Base-by-base conservation (phyloP, 2,888 invertebrate species). In the Acronicta leporina region DNA sequence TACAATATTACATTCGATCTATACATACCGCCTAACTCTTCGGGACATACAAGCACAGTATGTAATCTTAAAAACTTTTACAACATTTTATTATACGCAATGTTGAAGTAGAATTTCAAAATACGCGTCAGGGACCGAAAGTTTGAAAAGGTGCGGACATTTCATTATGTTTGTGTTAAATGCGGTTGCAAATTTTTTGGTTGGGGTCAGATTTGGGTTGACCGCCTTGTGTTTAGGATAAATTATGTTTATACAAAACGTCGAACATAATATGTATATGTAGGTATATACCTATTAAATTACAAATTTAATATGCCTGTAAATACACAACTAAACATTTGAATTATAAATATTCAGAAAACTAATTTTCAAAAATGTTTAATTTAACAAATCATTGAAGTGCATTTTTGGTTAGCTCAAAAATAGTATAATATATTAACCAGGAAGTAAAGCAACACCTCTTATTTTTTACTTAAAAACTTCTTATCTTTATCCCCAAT, bases 71-170 rank as follows among this genome's bases (percentile, higher is more conserved):
- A n/a, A n/a, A n/a, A n/a, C n/a, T n/a, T n/a, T n/a, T n/a, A n/a
- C n/a, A n/a, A n/a, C n/a, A n/a, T 16, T 15, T 42, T 2, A 13
- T 27, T 42, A 4, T 43, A 35, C 13, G 11, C 20, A 42, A 13
- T 13, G 30, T 14, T 40, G 4, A 33, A 48, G 45, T 65, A 42
- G n/a, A 1, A 3, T 53, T 66, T 16, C 10, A 15, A 54, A 56
- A 52, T 68, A 56, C 53, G 63, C 52, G 4, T 2, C 35, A 2
- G 13, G 27, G 40, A 53, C 52, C 49, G 41, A 47, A 66, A 58
- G 51, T 63, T 68, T 75, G 63, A 70, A 69, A 66, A 59, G 73
- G 73, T 49, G 61, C 43, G 62, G 40, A 68, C 53, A 60, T 63
- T 57, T 59, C 51, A 75, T 65, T 75, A 69, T 59, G 63, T 55